Evolutionary conservation across 2,113 vertebrate genomes (phyloP), one percentile per base, ranked within the genome.

Genomic region (Prionailurus viverrinus): DNA sequence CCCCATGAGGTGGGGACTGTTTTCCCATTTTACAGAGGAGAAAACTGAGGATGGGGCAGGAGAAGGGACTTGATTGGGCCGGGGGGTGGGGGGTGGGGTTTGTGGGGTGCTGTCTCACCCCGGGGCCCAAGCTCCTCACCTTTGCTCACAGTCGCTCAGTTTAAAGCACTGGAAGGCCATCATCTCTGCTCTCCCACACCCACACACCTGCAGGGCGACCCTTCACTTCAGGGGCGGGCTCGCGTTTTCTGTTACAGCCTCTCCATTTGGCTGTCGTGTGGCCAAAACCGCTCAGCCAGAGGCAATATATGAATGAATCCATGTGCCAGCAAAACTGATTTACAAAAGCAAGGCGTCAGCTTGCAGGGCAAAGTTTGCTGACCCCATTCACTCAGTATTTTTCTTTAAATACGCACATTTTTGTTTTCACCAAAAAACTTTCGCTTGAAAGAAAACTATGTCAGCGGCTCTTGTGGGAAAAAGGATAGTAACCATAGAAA

Each of bases 401-500:
- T 92, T 78, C 89, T 86, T 94, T 73, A 65, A 71, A 61, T 86
- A 61, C 73, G 33, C 11, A 31, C 39, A 66, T 41, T 89, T 93
- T 94, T 80, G 55, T 63, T 65, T 84, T 78, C 85, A 69, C 41
- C 19, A 27, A 14, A 73, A 39, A 93, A 96, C 15, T 27, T 80
- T n/a, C 53, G 36, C 51, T 90, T 39, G 89, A 83, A 61, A 89
- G 23, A 58, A 87, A 80, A 36, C 53, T 25, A 0, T 29, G 33
- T 88, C 66, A 31, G n/a, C 21, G 2, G 5, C 9, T 45, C 69
- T 78, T 31, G 85, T 73, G 15, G 19, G 53, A 21, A 16, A 36
- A 36, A 73, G 53, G 78, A 51, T 14, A 71, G 84, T 89, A 33
- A 86, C 93, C 73, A 65, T 41, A 86, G 95, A 88, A 79, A 89